A percentile compares a stretch with the other conserved stretches of the same genome.
These are phyloP conservation scores for Alloplasta piceator DNA, from an alignment of 2,888 invertebrate species.

Conservation along the genomic window DNA sequence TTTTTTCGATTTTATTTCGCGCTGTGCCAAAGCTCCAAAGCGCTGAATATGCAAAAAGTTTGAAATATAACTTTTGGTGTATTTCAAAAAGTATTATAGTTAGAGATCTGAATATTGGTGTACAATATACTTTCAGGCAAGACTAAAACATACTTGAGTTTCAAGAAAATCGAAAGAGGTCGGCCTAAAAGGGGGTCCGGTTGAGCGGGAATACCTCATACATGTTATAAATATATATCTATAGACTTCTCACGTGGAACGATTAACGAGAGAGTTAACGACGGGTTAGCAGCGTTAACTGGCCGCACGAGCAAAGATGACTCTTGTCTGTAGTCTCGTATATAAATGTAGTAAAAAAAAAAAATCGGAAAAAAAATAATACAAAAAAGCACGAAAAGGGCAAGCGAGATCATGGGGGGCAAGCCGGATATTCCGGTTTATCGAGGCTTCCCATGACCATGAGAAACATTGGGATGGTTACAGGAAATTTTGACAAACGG, in stretches of 20 bases:
- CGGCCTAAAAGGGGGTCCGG: no score
- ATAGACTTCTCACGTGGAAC: constrained; percentile 57
- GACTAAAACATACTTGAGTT: no score
- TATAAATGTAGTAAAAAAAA: not conserved
- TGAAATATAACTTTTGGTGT: no score
- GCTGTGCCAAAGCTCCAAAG: no score
- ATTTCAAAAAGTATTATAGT: no score
- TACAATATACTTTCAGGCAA: no score
- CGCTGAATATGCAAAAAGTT: no score
- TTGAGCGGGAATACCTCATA: no score
- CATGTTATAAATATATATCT: not conserved
- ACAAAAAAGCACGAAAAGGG: constrained; percentile 7
- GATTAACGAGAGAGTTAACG: constrained; percentile 75
- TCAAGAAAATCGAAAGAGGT: no score
- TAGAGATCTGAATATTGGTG: no score
- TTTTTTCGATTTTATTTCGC: no score
- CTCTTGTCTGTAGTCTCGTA: not conserved
- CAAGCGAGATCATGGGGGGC: constrained; percentile 6
- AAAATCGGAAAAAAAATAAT: constrained; percentile 4
- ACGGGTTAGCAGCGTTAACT: constrained; percentile 68
- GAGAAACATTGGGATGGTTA: not conserved
- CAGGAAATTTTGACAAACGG: constrained; percentile 5
- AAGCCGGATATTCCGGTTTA: constrained; percentile 27
- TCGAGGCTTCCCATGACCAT: not conserved
- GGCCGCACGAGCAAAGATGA: constrained; percentile 56